Conservation (phyloP, 2,888 invertebrate genomes). For the Athalia circularis region DNA sequence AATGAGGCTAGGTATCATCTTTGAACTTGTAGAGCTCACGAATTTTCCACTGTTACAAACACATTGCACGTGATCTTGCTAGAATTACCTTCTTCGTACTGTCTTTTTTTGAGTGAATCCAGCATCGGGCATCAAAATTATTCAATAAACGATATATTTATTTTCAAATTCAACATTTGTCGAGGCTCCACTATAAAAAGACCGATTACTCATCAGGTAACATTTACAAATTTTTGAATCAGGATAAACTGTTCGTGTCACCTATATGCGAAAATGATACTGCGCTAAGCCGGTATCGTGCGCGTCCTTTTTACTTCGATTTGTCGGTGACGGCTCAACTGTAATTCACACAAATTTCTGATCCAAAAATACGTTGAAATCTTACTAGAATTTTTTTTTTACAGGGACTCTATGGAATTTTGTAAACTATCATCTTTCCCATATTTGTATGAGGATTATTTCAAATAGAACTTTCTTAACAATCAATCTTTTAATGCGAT, state of each 20-base stretch:
- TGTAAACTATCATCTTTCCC: slow-evolving; percentile 29
- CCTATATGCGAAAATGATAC: slow-evolving; percentile 21
- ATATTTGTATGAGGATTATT: slow-evolving; percentile 23
- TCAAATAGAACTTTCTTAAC: slow-evolving; percentile 28
- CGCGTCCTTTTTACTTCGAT: slow-evolving; percentile 4
- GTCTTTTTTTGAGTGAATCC: slow-evolving; percentile 18
- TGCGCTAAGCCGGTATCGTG: slow-evolving; percentile 21
- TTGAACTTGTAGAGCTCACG: background rate
- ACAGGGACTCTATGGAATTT: slow-evolving; percentile 38
- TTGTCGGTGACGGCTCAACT: background rate
- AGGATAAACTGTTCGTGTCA: slow-evolving; percentile 22
- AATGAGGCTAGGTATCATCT: background rate
- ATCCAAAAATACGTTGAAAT: background rate
- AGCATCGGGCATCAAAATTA: slow-evolving; percentile 25
- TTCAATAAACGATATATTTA: slow-evolving; percentile 11
- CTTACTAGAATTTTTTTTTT: slow-evolving; percentile 35
- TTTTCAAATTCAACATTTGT: background rate
- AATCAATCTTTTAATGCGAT: background rate
- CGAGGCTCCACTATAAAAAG: background rate
- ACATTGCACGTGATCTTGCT: slow-evolving; percentile 23
- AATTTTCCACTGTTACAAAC: background rate
- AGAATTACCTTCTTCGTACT: slow-evolving; percentile 9
- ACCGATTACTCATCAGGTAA: background rate
- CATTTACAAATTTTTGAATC: background rate
- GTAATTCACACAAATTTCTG: slow-evolving; percentile 11